Conservation (phyloP, 2,113 vertebrate genomes). For the Periophthalmus modestus region DNA sequence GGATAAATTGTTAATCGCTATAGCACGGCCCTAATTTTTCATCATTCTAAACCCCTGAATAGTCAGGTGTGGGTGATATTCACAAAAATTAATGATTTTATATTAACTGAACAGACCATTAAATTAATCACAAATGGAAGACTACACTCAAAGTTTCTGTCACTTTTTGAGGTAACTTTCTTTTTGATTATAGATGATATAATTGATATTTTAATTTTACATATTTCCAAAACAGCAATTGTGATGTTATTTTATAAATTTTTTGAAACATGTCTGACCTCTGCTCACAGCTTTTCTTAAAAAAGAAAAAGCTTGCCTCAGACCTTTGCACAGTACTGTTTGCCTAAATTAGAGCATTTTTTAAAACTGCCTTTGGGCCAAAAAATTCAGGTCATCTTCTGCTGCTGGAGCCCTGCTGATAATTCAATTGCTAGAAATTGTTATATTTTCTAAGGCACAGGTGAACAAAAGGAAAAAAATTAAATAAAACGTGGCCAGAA, state of each 20-base stretch:
- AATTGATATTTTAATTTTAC: too few species aligned
- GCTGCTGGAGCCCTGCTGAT: background rate
- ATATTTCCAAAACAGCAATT: background rate
- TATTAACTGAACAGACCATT: too few species aligned
- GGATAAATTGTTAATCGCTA: too few species aligned
- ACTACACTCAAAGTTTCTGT: too few species aligned
- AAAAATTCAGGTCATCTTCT: slow-evolving; percentile 12
- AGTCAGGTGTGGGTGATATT: too few species aligned
- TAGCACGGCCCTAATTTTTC: too few species aligned
- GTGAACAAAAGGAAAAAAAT: slow-evolving; percentile 32
- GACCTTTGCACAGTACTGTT: background rate
- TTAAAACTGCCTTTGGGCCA: slow-evolving; percentile 7
- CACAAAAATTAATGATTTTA: too few species aligned
- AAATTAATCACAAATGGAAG: too few species aligned
- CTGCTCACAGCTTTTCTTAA: background rate
- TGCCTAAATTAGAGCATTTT: background rate
- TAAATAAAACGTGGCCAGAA: slow-evolving; percentile 41
- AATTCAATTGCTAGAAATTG: slow-evolving; percentile 6
- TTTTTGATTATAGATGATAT: too few species aligned
- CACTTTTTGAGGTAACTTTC: too few species aligned
- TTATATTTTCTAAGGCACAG: slow-evolving; percentile 2
- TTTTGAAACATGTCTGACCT: background rate
- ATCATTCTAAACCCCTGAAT: too few species aligned
- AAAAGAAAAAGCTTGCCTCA: background rate
- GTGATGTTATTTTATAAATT: too few species aligned